Base-by-base conservation (phyloP, 2,113 vertebrate genomes). In the Piaya cayana region DNA sequence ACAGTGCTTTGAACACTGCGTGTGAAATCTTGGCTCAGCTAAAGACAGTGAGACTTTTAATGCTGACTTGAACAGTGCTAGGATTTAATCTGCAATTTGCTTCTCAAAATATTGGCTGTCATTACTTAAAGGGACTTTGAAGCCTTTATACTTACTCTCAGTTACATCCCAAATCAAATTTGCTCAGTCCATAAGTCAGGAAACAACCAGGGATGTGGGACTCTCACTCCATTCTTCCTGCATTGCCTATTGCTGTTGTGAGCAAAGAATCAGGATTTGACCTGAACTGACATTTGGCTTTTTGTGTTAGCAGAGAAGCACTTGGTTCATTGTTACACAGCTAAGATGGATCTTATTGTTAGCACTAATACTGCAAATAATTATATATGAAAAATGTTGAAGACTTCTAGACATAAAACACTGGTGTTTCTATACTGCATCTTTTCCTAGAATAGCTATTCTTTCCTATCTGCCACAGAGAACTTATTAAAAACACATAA, bases 1-100 rank as follows among this genome's bases (percentile, higher is more conserved):
- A 63, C 2, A 3, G 70, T 4, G 17, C 36, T 79, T 77, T 0
- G 0, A 93, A 52, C 1, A 0, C 29, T 11, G 37, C 1, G 0
- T 17, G 14, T 23, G 36, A 90, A 88, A 92, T n/a, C 45, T 22
- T 62, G 37, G 37, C 68, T 71, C 70, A 42, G 30, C 37, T 62
- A 29, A 67, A 70, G 42, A 45, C 71, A 68, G 19, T 11, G 27
- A 25, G 29, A 81, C 27, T 88, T 96, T 23, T n/a, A 85, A 53
- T 20, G 37, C 16, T 36, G 26, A 80, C 43, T 86, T 83, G 42
- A 85, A 59, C 11, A 56, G 47, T 0, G 0, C 6, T 29, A 91
- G 42, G 37, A 64, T 64, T 93, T 88, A 70, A 83, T 59, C 75
- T 55, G 53, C 23, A 52, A 37, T 82, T 82, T 83, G 37, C 47